A percentile compares a stretch with the other conserved stretches of the same genome.
Conservation (phyloP, 2,888 invertebrate genomes). For the Ochropleura leucogaster region DNA sequence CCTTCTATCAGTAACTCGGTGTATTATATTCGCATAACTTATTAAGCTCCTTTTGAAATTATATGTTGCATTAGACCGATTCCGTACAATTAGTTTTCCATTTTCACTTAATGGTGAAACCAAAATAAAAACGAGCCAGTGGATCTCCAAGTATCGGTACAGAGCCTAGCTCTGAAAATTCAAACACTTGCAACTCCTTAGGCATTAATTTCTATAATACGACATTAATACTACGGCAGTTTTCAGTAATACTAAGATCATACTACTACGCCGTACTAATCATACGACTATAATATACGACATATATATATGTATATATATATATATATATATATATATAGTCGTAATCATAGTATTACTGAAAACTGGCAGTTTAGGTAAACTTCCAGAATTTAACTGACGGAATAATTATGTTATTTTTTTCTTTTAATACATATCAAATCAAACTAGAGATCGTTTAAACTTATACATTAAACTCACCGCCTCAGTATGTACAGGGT, state of each 20-base stretch:
- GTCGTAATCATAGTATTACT: not conserved
- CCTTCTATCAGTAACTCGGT: not conserved
- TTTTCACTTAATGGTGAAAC: not conserved
- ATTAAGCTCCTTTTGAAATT: not conserved
- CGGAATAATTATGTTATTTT: not conserved
- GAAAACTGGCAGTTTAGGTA: not conserved
- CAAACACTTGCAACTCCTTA: not conserved
- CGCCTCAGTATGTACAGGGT: constrained; percentile 97
- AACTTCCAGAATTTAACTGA: not conserved
- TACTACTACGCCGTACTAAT: too few relatives aligned
- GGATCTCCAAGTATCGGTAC: not conserved
- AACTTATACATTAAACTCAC: constrained; percentile 89
- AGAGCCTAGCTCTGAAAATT: not conserved
- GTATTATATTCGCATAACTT: not conserved
- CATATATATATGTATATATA: too few relatives aligned
- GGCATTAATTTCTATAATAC: not conserved
- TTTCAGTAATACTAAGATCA: too few relatives aligned
- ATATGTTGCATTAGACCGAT: too few relatives aligned
- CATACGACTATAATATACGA: too few relatives aligned
- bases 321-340: too few relatives aligned
- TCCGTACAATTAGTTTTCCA: not conserved
- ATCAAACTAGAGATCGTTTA: not conserved
- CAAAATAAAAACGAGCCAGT: not conserved
- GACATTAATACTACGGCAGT: too few relatives aligned
- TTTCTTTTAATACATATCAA: too few relatives aligned